Conservation (phyloP, 2,888 invertebrate genomes). For the Penaeus monodon region DNA sequence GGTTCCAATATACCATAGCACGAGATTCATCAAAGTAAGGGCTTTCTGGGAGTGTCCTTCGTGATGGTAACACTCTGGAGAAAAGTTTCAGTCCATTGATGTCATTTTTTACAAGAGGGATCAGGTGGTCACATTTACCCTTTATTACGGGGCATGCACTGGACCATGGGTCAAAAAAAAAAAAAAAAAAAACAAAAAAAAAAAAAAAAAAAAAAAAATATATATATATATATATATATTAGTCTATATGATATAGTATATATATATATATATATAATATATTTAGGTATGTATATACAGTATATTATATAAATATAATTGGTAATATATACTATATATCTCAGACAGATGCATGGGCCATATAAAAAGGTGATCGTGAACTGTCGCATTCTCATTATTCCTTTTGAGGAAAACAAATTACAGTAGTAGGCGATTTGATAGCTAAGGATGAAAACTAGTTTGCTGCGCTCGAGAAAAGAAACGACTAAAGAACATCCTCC, state of each 20-base stretch:
- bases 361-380: background rate
- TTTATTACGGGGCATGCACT: background rate
- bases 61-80: background rate
- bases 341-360: background rate
- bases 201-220: too few relatives aligned
- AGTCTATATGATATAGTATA: too few relatives aligned
- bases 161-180: constrained; percentile 8
- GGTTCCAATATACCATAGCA: constrained; percentile 34
- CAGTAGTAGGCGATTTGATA: background rate
- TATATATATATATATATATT: too few relatives aligned
- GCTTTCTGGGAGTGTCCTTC: background rate
- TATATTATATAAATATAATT: too few relatives aligned
- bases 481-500: background rate
- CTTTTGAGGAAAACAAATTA: background rate
- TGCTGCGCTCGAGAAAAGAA: background rate
- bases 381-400: background rate
- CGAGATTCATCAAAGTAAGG: constrained; percentile 33
- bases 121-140: background rate
- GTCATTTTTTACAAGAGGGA: background rate
- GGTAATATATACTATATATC: too few relatives aligned
- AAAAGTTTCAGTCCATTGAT: constrained; percentile 8
- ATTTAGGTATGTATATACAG: too few relatives aligned
- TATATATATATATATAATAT: too few relatives aligned
- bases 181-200: too few relatives aligned
- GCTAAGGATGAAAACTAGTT: background rate